phyloP scores from a whole-genome alignment of 1,140 invertebrate species.

The Triops cancriformis region DNA sequence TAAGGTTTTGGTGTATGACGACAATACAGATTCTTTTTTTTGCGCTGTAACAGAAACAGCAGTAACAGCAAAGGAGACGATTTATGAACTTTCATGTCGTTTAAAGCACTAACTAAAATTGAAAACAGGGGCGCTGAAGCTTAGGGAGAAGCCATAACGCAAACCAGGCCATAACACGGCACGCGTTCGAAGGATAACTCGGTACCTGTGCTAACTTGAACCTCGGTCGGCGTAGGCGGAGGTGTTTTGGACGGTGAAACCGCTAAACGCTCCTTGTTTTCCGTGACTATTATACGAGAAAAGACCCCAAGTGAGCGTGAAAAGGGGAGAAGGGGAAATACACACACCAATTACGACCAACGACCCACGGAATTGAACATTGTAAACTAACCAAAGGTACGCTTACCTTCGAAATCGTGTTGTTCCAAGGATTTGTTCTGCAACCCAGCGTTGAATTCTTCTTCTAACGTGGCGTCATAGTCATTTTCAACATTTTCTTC shows the following conservation, averaged over 20 bases:
- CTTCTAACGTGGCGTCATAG: slow-evolving; percentile 18
- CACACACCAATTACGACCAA: not conserved
- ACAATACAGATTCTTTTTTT: too few species aligned
- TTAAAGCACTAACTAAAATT: too few species aligned
- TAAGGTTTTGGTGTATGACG: too few species aligned
- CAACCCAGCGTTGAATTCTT: slow-evolving; percentile 5
- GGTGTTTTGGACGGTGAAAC: slow-evolving; percentile 41
- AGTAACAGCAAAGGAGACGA: too few species aligned
- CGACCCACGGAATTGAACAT: too few species aligned
- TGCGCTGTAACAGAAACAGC: too few species aligned
- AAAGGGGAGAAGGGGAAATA: not conserved
- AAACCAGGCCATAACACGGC: not conserved
- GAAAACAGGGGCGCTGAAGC: too few species aligned
- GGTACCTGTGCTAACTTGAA: slow-evolving; percentile 35
- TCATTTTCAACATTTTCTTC: slow-evolving; percentile 24
- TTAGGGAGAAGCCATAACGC: not conserved
- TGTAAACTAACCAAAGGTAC: not conserved
- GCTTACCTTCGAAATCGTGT: not conserved
- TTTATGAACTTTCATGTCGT: too few species aligned
- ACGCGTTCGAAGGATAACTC: not conserved
- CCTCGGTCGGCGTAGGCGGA: slow-evolving; percentile 46
- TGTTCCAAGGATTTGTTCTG: slow-evolving; percentile 21
- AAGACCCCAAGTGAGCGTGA: not conserved
- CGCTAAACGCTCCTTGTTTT: not conserved
- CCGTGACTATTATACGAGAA: not conserved